These are phyloP conservation scores for Elegia similella DNA, from an alignment of 2,888 invertebrate species.

Conservation along the genomic window DNA sequence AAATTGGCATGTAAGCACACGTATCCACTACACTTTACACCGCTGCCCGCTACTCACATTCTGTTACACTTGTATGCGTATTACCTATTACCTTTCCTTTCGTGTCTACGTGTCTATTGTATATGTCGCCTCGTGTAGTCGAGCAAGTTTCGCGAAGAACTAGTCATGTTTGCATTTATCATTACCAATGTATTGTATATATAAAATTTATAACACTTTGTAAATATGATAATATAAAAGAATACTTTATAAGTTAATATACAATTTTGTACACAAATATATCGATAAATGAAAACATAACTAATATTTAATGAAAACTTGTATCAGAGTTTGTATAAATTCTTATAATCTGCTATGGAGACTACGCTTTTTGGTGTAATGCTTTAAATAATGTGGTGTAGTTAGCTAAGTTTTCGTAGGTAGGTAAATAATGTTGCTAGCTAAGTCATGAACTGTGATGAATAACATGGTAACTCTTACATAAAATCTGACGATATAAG, in stretches of 20 bases:
- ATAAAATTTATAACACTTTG: no score
- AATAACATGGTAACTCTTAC: no score
- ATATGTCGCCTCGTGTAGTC: constrained; percentile 22
- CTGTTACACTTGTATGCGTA: constrained; percentile 34
- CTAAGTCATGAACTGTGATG: neutral
- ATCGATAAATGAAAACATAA: constrained; percentile 21
- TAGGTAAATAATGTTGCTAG: neutral
- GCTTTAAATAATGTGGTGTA: constrained; percentile 18
- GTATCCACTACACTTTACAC: constrained; percentile 36
- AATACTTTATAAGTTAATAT: neutral
- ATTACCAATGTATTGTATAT: neutral
- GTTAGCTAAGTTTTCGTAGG: constrained; percentile 10
- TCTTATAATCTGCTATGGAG: neutral
- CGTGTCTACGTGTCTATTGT: constrained; percentile 31
- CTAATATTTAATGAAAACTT: constrained; percentile 20
- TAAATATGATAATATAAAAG: neutral
- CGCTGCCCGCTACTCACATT: constrained; percentile 41
- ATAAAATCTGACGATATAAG: no score
- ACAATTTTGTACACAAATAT: no score
- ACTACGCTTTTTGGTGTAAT: constrained; percentile 20
- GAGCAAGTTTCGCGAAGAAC: neutral
- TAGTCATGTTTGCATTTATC: constrained; percentile 1
- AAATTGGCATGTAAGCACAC: constrained; percentile 57
- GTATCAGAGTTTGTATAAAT: neutral
- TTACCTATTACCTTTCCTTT: constrained; percentile 29